Evolutionary conservation across 2,797 vertebrate genomes (phyloP), one percentile per base, ranked within the genome.

Genomic region (Pipistrellus nathusii): DNA sequence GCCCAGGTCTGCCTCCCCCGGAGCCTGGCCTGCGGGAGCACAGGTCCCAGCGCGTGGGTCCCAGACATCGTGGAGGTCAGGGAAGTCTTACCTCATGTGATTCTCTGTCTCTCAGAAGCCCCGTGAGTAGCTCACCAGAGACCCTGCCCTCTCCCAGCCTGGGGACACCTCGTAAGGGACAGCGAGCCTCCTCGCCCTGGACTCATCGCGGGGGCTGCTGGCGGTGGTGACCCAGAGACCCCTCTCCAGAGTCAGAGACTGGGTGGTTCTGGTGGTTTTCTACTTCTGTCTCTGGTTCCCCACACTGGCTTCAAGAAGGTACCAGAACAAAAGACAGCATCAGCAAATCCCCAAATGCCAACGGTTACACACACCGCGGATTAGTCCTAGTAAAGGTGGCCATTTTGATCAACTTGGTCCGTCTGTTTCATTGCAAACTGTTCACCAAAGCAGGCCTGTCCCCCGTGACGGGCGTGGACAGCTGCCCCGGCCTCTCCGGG

Each of bases 381-480:
- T 46, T 4, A 38, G 48, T 69, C 53, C 68, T 35, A 3, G 10
- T 32, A 69, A 69, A 93, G 94, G 27, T 68, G 69, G 96, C 85
- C 92, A 32, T 86, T 98, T 95, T 88, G 85, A 84, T 97, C 91
- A 96, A 94, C 51, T 73, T 0, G 35, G 73, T 95, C 93, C 73
- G 81, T 69, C 69, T 82, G 85, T 96, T 69, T 91, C 90, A 87
- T 32, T n/a, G 95, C 38, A 78, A 95, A 91, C 51, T 0, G 0
- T 75, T 38, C 72, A 25, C 93, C 0, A 17, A 84, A 85, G 95
- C 23, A n/a, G 77, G 85, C 55, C 2, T 5, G 41, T 85, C 83
- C 78, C 78, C 6, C 53, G 0, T 32, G 90, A 96, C 95, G 44
- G 55, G 0, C 0, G 2, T 91, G 85, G 76, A 46, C 84, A 85